Percentiles rank a stretch among this genome's conserved stretches.
These are phyloP conservation scores for Trichopoda pennipes DNA, from an alignment of 2,888 invertebrate species.

Conservation along the genomic window DNA sequence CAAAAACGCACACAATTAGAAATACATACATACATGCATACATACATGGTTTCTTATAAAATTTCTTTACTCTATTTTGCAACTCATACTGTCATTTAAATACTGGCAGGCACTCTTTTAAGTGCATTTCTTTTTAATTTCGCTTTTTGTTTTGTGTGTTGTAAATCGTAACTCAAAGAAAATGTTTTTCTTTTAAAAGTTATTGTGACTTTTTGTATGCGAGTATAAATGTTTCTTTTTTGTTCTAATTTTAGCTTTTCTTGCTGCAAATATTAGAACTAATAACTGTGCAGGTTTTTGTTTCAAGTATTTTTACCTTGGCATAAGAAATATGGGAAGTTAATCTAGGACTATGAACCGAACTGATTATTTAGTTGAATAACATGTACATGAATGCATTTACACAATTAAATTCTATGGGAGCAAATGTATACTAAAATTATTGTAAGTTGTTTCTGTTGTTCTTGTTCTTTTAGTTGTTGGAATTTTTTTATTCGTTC, in stretches of 20 bases:
- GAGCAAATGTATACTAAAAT: slow-evolving; percentile 23
- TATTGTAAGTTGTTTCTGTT: slow-evolving; percentile 36
- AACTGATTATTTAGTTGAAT: slow-evolving; percentile 42
- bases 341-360: slow-evolving; percentile 60
- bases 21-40: no score
- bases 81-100: slow-evolving; percentile 9
- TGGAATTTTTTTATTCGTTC: slow-evolving; percentile 44
- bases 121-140: background rate
- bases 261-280: slow-evolving; percentile 42
- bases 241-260: background rate
- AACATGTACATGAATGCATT: slow-evolving; percentile 20
- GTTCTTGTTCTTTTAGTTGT: slow-evolving; percentile 7
- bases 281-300: slow-evolving; percentile 46
- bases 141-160: background rate
- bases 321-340: slow-evolving; percentile 63
- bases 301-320: slow-evolving; percentile 61
- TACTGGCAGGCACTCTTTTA: slow-evolving; percentile 8
- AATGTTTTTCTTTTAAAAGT: slow-evolving; percentile 18
- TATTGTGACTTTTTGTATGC: slow-evolving; percentile 18
- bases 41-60: slow-evolving; percentile 33
- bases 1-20: slow-evolving; percentile 58
- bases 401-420: background rate
- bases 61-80: slow-evolving; percentile 12
- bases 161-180: slow-evolving; percentile 21
- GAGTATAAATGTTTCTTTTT: background rate